Evolutionary conservation across 2,888 invertebrate species (phyloP).

Genomic region (Tromatobia lineatoria): DNA sequence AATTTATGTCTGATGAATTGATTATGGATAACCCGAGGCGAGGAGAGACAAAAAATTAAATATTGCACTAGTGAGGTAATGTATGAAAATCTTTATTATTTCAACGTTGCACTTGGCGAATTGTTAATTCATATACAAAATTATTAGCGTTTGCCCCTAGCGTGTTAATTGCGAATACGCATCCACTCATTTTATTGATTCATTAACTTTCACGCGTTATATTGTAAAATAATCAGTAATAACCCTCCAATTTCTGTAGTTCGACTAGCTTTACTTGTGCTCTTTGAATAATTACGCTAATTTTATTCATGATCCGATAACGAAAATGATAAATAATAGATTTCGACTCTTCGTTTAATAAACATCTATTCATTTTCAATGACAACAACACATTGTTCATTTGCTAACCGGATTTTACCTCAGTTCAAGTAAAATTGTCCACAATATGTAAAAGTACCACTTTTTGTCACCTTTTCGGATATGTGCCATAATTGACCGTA

Average conservation of each 20-base stretch:
- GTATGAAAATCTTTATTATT: conserved; percentile 14
- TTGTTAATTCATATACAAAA: conserved; percentile 13
- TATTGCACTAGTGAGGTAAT: background rate
- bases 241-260: background rate
- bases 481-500: no score
- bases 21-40: conserved; percentile 2
- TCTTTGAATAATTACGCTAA: background rate
- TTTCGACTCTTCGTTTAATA: no score
- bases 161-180: background rate
- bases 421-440: no score
- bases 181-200: background rate
- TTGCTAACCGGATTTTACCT: no score
- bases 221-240: background rate
- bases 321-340: no score
- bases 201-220: background rate
- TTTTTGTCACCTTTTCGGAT: no score
- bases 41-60: conserved; percentile 23
- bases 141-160: background rate
- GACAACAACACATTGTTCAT: no score
- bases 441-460: no score
- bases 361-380: no score
- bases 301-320: no score
- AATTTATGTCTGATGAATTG: conserved; percentile 15
- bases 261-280: background rate
- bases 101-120: background rate